These are phyloP conservation scores for Apostichopus californicus DNA, from an alignment of 35 echinoderm and acorn worm genomes.

Conservation along the genomic window DNA sequence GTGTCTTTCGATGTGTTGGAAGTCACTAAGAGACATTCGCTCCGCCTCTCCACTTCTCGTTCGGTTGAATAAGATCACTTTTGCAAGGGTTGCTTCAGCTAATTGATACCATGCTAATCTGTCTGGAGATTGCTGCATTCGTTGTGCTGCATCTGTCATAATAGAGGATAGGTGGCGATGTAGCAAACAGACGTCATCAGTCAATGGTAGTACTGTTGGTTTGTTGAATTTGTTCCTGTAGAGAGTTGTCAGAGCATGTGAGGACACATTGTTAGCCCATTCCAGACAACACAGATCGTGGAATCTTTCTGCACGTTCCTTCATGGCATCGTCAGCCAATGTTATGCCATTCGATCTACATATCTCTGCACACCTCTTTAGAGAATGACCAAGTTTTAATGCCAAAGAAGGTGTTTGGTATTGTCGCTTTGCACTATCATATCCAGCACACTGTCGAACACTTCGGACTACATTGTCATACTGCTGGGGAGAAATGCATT, in stretches of 20 bases:
- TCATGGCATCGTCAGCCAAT: not conserved
- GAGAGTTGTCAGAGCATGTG: conserved; percentile 16
- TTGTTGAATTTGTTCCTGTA: not conserved
- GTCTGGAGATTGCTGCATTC: not conserved
- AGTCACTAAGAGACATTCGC: not conserved
- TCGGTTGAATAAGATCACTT: not conserved
- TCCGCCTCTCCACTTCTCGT: not conserved
- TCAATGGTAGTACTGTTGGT: not conserved
- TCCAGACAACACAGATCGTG: conserved; percentile 52
- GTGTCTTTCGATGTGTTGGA: not conserved
- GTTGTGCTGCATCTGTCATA: not conserved
- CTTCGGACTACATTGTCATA: not conserved
- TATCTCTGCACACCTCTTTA: not conserved
- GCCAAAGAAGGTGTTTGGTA: not conserved
- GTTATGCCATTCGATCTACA: not conserved
- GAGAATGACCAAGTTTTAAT: not conserved
- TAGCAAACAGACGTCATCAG: not conserved
- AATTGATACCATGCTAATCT: not conserved
- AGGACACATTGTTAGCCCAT: conserved; percentile 56
- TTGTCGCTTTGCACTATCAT: not conserved
- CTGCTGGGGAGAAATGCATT: not conserved
- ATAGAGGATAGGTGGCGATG: not conserved
- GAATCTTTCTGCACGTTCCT: conserved; percentile 28
- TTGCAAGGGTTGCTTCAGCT: not conserved
- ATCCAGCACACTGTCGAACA: not conserved